Evolutionary conservation across 1,140 invertebrate genomes (phyloP).

Genomic region (Atta texana): DNA sequence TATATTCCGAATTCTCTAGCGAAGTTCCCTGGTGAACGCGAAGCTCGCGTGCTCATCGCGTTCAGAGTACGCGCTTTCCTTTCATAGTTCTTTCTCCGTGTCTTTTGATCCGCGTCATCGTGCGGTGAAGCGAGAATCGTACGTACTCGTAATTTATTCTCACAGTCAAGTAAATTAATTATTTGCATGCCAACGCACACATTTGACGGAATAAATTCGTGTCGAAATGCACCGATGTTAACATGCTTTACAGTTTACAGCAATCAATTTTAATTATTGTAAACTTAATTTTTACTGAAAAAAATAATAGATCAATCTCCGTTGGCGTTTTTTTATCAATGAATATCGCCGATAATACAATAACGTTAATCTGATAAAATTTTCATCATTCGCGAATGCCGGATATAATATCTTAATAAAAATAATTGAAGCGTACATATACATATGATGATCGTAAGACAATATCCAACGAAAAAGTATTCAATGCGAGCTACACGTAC

Average conservation of each 20-base stretch:
- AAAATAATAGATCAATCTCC: background rate
- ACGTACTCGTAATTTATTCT: constrained; percentile 32
- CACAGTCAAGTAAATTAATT: constrained; percentile 47
- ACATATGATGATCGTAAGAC: background rate
- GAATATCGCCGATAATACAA: background rate
- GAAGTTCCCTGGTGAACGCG: constrained; percentile 35
- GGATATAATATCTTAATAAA: background rate
- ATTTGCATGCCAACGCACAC: background rate
- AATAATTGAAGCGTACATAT: constrained; percentile 41
- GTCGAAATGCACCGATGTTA: background rate
- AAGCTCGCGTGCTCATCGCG: constrained; percentile 10
- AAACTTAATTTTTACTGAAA: background rate
- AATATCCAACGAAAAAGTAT: constrained; percentile 25
- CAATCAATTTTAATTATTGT: background rate
- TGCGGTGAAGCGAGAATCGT: constrained; percentile 20
- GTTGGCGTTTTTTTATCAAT: background rate
- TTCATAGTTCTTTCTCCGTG: constrained; percentile 51
- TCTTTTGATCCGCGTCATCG: constrained; percentile 17
- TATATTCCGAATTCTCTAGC: constrained; percentile 58
- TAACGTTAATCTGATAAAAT: constrained; percentile 36
- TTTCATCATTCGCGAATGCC: constrained; percentile 15
- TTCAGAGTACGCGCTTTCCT: constrained; percentile 9
- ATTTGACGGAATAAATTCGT: constrained; percentile 9
- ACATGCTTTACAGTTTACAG: background rate
- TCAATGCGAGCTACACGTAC: background rate